phyloP scores from a whole-genome alignment of 1,140 invertebrate genomes.

The Heliothis virescens region DNA sequence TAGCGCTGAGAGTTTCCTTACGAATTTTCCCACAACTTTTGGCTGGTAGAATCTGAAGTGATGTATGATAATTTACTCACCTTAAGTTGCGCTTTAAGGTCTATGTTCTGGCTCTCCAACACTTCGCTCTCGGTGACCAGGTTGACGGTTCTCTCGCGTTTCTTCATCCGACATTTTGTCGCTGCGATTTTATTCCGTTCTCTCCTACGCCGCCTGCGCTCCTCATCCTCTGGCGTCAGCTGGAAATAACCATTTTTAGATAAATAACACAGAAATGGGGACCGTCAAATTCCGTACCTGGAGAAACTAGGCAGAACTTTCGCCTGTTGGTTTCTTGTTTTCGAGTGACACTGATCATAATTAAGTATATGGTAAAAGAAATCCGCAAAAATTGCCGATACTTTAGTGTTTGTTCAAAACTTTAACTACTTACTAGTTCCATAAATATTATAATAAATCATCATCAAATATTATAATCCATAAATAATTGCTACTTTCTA shows the following conservation, averaged over 20 bases:
- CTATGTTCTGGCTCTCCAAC: slow-evolving; percentile 94
- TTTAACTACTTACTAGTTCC: neutral
- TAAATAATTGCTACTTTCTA: neutral
- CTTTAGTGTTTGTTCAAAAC: too few relatives aligned
- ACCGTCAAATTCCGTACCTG: too few relatives aligned
- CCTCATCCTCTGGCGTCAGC: slow-evolving; percentile 97
- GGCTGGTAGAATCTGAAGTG: neutral
- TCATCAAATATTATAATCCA: too few relatives aligned
- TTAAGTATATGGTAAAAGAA: too few relatives aligned
- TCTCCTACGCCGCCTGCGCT: slow-evolving; percentile 92
- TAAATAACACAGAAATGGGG: neutral
- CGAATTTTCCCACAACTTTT: too few relatives aligned
- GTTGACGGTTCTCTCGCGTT: slow-evolving; percentile 95
- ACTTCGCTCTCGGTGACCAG: slow-evolving; percentile 95
- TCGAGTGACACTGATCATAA: too few relatives aligned
- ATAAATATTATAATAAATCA: too few relatives aligned
- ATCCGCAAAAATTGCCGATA: too few relatives aligned
- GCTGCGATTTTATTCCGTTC: slow-evolving; percentile 98
- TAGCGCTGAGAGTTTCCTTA: too few relatives aligned
- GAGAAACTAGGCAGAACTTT: too few relatives aligned
- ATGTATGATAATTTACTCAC: slow-evolving; percentile 53
- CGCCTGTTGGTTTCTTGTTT: too few relatives aligned
- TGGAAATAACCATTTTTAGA: slow-evolving; percentile 76
- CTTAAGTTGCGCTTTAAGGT: slow-evolving; percentile 93
- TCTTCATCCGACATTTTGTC: slow-evolving; percentile 97